Evolutionary conservation across 2,797 vertebrate genomes (phyloP).

Genomic region (Gallirallus australis): DNA sequence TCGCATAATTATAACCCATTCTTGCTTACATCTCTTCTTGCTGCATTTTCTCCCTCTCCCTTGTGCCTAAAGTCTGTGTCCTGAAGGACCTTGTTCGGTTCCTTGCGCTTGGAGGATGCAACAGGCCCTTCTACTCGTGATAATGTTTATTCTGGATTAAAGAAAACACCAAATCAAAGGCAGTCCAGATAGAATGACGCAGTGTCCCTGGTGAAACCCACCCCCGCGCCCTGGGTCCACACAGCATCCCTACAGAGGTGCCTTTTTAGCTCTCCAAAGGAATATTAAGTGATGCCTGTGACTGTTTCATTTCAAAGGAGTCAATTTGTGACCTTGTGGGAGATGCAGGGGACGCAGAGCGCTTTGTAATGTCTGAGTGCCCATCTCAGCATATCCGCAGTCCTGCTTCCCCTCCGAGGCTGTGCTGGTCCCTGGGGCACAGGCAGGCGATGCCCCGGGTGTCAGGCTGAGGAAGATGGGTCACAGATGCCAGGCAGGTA

Average conservation of each 20-base stretch:
- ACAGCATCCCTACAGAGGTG: not conserved
- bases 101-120: not conserved
- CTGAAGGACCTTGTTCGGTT: not conserved
- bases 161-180: not conserved
- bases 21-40: not conserved
- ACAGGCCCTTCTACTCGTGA: not conserved
- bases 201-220: not conserved
- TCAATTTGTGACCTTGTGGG: not conserved
- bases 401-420: not conserved
- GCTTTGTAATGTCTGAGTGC: fast-evolving
- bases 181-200: not conserved
- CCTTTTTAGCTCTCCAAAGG: not conserved
- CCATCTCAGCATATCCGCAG: fast-evolving
- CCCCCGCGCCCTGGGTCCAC: not conserved
- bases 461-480: not conserved
- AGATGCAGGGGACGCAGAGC: fast-evolving
- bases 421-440: not conserved
- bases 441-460: fast-evolving
- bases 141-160: conserved; percentile 40
- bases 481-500: not conserved
- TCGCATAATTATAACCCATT: not conserved
- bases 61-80: not conserved
- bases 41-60: not conserved
- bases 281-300: fast-evolving
- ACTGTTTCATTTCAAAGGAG: no score